A percentile compares a stretch with the other conserved stretches of the same genome.
Conservation (phyloP, 2,797 vertebrate species). For the Sebastes diploproa region DNA sequence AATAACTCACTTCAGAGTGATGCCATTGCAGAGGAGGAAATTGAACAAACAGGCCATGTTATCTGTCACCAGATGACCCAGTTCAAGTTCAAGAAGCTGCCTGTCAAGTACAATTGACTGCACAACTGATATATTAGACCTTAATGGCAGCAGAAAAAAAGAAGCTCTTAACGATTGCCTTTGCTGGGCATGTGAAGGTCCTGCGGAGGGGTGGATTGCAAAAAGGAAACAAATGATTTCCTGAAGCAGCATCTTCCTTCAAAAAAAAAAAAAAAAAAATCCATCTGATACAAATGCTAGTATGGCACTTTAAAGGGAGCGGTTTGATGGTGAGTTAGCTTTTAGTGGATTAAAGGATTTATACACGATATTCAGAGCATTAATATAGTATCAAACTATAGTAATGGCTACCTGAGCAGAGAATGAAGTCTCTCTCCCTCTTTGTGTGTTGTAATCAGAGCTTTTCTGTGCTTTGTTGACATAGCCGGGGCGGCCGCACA, state of each 20-base stretch:
- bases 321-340: constrained; percentile 13
- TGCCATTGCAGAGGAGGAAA: constrained; percentile 77
- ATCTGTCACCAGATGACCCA: constrained; percentile 83
- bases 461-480: too few species aligned
- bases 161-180: constrained; percentile 77
- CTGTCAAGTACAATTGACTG: constrained; percentile 83
- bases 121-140: constrained; percentile 84
- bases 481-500: too few species aligned
- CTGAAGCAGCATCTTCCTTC: constrained; percentile 63
- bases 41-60: constrained; percentile 81
- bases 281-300: constrained; percentile 52
- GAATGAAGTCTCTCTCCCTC: too few species aligned
- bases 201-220: constrained; percentile 71
- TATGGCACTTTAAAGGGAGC: constrained; percentile 3
- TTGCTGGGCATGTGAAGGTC: constrained; percentile 78
- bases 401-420: too few species aligned
- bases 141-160: constrained; percentile 80
- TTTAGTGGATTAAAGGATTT: constrained; percentile 26
- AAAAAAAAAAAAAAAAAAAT: constrained; percentile 30
- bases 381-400: background rate
- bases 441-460: too few species aligned
- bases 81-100: constrained; percentile 84
- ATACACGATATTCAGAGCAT: rapidly evolving
- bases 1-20: constrained; percentile 75
- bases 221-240: constrained; percentile 76